Percentiles rank a stretch among this genome's conserved stretches.
Evolutionary conservation across 2,888 invertebrate species (phyloP).

Genomic region (Psylliodes chrysocephalus): DNA sequence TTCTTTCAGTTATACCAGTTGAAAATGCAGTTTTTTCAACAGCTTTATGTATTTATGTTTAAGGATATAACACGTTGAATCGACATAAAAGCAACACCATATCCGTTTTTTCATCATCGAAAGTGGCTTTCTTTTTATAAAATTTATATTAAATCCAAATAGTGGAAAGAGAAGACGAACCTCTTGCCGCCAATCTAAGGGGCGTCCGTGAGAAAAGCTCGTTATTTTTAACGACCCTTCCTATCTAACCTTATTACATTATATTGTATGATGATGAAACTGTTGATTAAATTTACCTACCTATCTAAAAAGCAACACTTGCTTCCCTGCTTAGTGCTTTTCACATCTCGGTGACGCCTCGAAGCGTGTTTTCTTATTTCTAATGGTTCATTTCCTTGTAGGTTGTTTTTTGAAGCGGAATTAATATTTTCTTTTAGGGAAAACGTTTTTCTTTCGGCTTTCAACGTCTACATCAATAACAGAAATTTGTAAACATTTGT

Average conservation of each 20-base stretch:
- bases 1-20: no score
- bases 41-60: no score
- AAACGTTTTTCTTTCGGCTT: background rate
- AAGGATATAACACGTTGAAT: no score
- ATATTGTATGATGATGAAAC: constrained; percentile 52
- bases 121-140: constrained; percentile 39
- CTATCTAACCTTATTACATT: constrained; percentile 48
- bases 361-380: background rate
- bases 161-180: constrained; percentile 21
- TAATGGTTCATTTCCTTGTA: background rate
- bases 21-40: no score
- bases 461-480: no score
- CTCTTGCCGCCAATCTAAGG: constrained; percentile 44
- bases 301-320: constrained; percentile 31
- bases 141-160: constrained; percentile 46
- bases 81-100: no score
- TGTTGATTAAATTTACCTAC: constrained; percentile 45
- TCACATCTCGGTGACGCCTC: background rate
- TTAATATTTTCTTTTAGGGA: background rate
- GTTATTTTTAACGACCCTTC: constrained; percentile 54
- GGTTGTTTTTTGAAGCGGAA: background rate
- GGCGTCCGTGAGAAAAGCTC: constrained; percentile 50
- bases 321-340: background rate
- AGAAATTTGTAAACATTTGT: no score
- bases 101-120: background rate